Conservation (phyloP, 2,113 vertebrate genomes). For the Osmerus eperlanus region DNA sequence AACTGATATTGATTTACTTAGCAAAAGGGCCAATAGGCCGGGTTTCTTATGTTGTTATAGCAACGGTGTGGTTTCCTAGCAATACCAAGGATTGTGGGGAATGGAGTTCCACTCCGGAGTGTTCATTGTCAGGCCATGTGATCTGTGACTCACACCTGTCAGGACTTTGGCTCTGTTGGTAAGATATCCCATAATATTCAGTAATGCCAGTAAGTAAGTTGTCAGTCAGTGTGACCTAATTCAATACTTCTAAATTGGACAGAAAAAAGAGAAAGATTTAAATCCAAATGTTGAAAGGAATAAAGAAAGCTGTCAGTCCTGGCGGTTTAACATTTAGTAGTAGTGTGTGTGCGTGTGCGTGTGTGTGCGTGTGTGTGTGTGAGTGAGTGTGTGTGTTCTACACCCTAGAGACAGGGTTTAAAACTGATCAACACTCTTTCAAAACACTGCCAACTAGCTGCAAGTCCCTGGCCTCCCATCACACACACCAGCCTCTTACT, state of each 20-base stretch:
- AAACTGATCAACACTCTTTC: neutral
- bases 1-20: slow-evolving; percentile 39
- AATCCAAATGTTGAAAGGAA: neutral
- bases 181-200: neutral
- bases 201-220: neutral
- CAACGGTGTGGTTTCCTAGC: slow-evolving; percentile 15
- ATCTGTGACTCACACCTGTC: neutral
- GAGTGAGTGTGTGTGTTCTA: neutral
- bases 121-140: neutral
- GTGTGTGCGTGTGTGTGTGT: neutral
- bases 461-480: neutral
- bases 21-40: slow-evolving; percentile 5
- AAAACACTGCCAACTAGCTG: too few species aligned
- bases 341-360: too few species aligned
- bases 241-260: too few species aligned
- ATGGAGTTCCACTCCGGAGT: slow-evolving; percentile 10
- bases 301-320: neutral
- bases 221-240: neutral
- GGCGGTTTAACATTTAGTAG: neutral
- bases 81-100: slow-evolving; percentile 9
- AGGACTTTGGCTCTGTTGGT: neutral
- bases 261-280: neutral
- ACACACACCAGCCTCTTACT: neutral
- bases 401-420: neutral
- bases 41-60: slow-evolving; percentile 29